These are phyloP conservation scores for Otus sunia DNA, from an alignment of 2,113 vertebrate species.

Conservation along the genomic window DNA sequence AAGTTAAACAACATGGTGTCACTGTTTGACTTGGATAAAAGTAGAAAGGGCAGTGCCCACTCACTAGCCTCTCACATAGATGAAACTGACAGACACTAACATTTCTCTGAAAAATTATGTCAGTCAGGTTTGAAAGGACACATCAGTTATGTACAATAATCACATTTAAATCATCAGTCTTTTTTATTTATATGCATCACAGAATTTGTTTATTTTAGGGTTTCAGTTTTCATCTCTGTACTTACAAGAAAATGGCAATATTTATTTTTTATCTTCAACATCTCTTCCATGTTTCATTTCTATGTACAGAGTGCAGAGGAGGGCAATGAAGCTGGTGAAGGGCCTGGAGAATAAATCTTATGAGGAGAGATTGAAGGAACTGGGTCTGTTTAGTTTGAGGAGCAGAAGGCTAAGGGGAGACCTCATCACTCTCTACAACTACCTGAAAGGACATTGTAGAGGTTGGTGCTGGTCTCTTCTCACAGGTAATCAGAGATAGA, in stretches of 20 bases:
- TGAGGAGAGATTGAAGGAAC: too few species aligned
- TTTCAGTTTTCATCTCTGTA: neutral
- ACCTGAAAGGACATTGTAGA: too few species aligned
- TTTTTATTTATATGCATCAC: neutral
- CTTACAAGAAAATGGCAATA: neutral
- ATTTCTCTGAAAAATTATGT: neutral
- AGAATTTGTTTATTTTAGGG: neutral
- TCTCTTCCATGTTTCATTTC: neutral
- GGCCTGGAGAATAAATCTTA: too few species aligned
- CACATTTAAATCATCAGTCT: neutral
- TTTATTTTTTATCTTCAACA: neutral
- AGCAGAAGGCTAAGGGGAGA: too few species aligned
- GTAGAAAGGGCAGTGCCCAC: neutral
- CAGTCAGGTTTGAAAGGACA: neutral
- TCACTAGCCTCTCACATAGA: neutral
- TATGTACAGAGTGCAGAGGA: too few species aligned
- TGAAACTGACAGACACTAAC: neutral
- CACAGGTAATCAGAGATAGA: too few species aligned
- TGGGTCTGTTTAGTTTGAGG: too few species aligned
- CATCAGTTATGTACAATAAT: neutral
- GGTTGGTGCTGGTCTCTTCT: too few species aligned
- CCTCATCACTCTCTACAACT: too few species aligned
- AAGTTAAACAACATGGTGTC: neutral
- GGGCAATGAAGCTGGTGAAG: too few species aligned
- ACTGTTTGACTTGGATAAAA: neutral